Evolutionary conservation across 2,113 vertebrate genomes (phyloP), one percentile per base, ranked within the genome.

Genomic region (Murina feae): DNA sequence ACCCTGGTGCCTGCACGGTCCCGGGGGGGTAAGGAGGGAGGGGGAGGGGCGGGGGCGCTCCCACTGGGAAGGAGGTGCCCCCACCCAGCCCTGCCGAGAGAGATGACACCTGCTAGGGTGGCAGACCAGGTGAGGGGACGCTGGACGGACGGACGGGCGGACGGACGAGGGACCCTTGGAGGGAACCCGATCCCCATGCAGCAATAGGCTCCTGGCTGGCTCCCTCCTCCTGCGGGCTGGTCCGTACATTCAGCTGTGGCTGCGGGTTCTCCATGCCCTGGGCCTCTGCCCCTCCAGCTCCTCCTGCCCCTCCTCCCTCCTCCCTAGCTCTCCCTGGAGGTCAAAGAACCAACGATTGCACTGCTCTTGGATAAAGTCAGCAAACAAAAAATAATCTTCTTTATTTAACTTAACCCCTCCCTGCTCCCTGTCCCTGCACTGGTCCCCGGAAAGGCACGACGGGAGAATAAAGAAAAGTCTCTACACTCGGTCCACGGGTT

Each of bases 1-100:
- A 97, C 98, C 89, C 97, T 98, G 98, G 96, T 98, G 99, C 98
- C 99, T 97, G 99, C 99, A 99, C 98, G 98, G 99, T 98, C 97
- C 98, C 97, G 96, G 97, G 97, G 82, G 9, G 82, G 9, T 6
- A 35, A 96, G 85, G 9, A 14, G 42, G 21, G 83, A 21, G 71
- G 42, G 68, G 14, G 37, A n/a, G 63, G 71, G 51, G 74, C 8
- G 94, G 96, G 92, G 89, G 76, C 32, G 14, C 35, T 47, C 47
- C 74, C 44, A 49, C 55, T 4, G 58, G 71, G 65, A 60, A 86
- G 93, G 90, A 39, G 63, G 82, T 85, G 94, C 68, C 90, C 93
- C 91, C 93, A 74, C 93, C 96, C 94, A 96, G 96, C 53, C 78
- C 97, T 68, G 72, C 97, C 86, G 95, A 55, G 18, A 82, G 4